Base-by-base conservation (phyloP, 1,140 invertebrate species). In the Heliothis subflexa region DNA sequence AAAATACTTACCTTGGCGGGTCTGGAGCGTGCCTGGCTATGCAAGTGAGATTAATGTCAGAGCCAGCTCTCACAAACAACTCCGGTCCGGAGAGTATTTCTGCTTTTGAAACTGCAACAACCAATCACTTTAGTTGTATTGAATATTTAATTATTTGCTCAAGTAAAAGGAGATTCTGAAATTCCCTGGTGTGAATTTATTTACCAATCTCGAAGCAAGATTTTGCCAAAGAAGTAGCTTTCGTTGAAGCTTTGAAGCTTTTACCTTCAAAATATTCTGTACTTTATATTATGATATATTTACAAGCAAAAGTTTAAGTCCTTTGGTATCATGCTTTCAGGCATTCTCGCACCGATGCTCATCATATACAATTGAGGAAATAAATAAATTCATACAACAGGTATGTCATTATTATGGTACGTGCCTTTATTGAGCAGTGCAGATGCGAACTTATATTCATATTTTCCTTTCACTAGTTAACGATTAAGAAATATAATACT, bases 11-110 rank as follows among this genome's bases (percentile, higher is more conserved):
- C 94, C 94, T 95, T 40, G 98, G 98, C n/a, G 98, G 97, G 81
- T 98, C 97, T 0, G 98, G 97, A 33, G 97, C 97, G 89, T 98
- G 97, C 81, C 96, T 95, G 7, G 98, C 97, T 79, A 97, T 96
- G 94, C 98, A 98, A 66, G 98, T 98, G 85, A 98, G 95, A 95
- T 98, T 98, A 89, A 98, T 98, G 95, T 98, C 98, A 83, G 97
- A 98, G 47, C 98, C 98, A 84, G 97, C 97, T 84, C 98, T 97
- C 87, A 98, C 97, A 95, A 97, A 98, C 81, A 98, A 95, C 91
- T 98, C 97, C 14, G 97, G 95, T 85, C 97, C 98, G 16, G 97
- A 97, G 70, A 97, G 93, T 85, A 99, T 98, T 94, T 98, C 97
- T 45, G 98, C 98, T 94, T 98, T 97, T 66, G 98, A 98, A 79